phyloP scores from a whole-genome alignment of 2,113 vertebrate genomes.

The Bos indicus region DNA sequence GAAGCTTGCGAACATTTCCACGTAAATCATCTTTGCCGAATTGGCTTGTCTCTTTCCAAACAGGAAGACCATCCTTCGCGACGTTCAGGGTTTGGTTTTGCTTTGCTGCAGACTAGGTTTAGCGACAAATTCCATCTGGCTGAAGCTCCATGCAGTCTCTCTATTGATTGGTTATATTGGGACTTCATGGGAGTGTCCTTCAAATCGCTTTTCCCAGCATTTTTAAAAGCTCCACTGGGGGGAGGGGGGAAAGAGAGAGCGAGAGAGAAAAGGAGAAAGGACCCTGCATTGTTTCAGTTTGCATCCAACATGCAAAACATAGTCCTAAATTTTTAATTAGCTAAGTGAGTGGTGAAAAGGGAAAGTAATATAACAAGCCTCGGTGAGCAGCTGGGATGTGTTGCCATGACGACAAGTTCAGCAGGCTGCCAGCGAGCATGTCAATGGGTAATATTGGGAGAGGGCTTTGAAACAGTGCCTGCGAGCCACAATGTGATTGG shows the following conservation, averaged over 20 bases:
- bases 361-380: conserved; percentile 77
- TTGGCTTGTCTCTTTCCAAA: conserved; percentile 47
- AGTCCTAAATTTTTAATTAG: conserved; percentile 82
- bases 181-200: conserved; percentile 72
- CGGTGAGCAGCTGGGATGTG: conserved; percentile 86
- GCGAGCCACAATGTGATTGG: conserved; percentile 90
- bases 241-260: neutral
- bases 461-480: conserved; percentile 82
- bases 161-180: conserved; percentile 74
- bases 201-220: conserved; percentile 64
- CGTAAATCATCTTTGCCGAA: conserved; percentile 20
- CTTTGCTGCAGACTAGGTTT: conserved; percentile 68
- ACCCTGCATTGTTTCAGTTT: conserved; percentile 68
- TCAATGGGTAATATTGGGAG: conserved; percentile 86
- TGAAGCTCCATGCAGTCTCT: conserved; percentile 68
- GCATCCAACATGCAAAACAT: conserved; percentile 70
- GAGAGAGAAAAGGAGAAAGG: neutral
- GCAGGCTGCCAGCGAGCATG: conserved; percentile 87
- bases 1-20: neutral
- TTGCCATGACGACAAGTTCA: conserved; percentile 88
- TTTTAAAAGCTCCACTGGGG: conserved; percentile 61
- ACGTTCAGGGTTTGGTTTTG: conserved; percentile 62
- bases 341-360: conserved; percentile 75
- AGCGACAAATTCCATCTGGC: conserved; percentile 76
- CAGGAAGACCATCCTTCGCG: conserved; percentile 37